Base-by-base conservation (phyloP, 2,888 invertebrate species). In the Eretmocerus hayati region DNA sequence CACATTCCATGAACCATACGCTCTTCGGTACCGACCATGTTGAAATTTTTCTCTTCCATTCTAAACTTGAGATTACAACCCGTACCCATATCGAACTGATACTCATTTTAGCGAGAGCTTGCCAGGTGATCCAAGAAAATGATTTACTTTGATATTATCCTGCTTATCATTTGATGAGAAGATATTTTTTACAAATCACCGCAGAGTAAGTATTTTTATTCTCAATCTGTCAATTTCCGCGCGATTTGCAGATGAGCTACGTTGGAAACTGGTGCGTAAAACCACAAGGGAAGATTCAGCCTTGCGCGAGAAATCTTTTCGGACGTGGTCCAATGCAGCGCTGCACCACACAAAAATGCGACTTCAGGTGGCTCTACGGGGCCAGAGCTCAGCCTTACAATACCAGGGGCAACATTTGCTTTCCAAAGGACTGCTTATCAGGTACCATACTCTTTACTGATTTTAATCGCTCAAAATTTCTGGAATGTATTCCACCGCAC, bases 301-400 rank as follows among this genome's bases (percentile, higher is more conserved):
- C 70, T 8, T 63, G 62, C 35, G 44, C 45, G 3, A 60, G 62
- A 44, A 58, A 62, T 42, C 59, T 60, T 57, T 54, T 69, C 3
- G 67, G 66, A 46, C 78, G 78, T 56, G 78, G 77, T n/a, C 84
- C 85, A 11, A 81, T 86, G 76, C 82, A 84, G 69, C 80, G 80
- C 54, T 71, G 82, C 49, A 87, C 86, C 4, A 86, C 85, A 1
- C 81, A 84, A 56, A 83, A 84, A 31, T 84, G 84, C 64, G 86
- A 86, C 72, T 87, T 75, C 62, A 81, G 58, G 2, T 71, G 70
- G 70, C 69, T 67, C 52, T 56, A 35, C 33, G 33, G 51, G 2
- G 16, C 31, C 6, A 51, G 42, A 21, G 9, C 5, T 9, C n/a
- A 46, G 1, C 48, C 49, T 4, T 44, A 49, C 2, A 49, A 21